Percentiles rank a stretch among this genome's conserved stretches.
These are phyloP conservation scores for Phylloscopus whistleri DNA, from an alignment of 2,113 vertebrate genomes.

Conservation along the genomic window DNA sequence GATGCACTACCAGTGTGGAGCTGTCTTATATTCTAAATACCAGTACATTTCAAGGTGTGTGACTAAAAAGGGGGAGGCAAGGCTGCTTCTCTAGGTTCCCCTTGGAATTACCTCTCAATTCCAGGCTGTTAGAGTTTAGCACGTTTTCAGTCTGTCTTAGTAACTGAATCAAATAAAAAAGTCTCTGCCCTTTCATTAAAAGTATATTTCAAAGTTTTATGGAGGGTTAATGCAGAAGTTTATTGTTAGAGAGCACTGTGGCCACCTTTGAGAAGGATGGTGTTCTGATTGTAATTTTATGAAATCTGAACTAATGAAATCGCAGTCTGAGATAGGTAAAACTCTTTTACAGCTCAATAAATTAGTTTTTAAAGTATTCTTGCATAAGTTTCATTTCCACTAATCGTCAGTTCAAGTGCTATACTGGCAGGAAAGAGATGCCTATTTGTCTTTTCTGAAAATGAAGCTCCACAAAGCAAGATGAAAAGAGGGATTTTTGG, in stretches of 20 bases:
- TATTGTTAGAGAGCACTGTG: neutral
- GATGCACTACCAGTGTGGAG: neutral
- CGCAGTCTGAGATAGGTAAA: neutral
- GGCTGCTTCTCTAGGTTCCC: neutral
- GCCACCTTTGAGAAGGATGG: neutral
- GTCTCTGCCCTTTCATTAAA: neutral
- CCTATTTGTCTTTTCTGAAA: slow-evolving; percentile 18
- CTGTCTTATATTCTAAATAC: neutral
- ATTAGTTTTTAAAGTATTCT: slow-evolving; percentile 40
- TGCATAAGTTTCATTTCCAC: slow-evolving; percentile 26
- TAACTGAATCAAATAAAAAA: neutral
- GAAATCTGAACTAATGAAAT: slow-evolving; percentile 2
- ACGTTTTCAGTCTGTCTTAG: neutral
- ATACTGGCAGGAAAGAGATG: neutral
- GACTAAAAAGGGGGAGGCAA: neutral
- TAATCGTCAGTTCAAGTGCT: slow-evolving; percentile 11
- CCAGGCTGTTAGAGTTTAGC: neutral
- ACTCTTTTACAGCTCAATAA: slow-evolving; percentile 27
- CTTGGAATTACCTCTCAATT: neutral
- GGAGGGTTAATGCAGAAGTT: neutral
- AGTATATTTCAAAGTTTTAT: neutral
- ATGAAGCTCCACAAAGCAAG: neutral
- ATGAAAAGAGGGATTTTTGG: slow-evolving; percentile 22
- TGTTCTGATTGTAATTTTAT: neutral
- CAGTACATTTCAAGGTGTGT: neutral